Conservation (phyloP, 2,888 invertebrate species). For the Ceriagrion tenellum region DNA sequence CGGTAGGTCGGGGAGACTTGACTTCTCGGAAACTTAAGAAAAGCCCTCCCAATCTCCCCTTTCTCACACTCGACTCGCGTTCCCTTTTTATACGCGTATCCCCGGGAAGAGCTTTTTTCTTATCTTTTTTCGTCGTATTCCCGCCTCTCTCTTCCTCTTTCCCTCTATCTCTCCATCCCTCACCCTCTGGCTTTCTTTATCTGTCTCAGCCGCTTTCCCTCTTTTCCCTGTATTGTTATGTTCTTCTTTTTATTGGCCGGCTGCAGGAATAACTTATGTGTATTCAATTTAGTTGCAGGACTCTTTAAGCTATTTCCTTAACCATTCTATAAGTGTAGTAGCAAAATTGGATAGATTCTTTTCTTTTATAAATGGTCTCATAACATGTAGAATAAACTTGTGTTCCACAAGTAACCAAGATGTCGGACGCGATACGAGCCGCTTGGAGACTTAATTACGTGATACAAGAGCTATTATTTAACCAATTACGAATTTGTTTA, state of each 20-base stretch:
- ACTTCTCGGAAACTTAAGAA: constrained; percentile 56
- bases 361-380: too few species aligned
- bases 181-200: not conserved
- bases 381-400: too few species aligned
- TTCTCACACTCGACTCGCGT: not conserved
- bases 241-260: too few species aligned
- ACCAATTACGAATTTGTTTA: not conserved
- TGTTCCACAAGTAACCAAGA: too few species aligned
- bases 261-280: too few species aligned
- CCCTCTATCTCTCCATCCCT: not conserved
- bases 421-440: not conserved
- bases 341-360: too few species aligned
- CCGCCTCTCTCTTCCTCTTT: not conserved
- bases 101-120: not conserved
- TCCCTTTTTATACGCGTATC: not conserved
- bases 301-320: too few species aligned
- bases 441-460: not conserved
- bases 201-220: not conserved
- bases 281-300: too few species aligned
- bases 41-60: constrained; percentile 17
- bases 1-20: constrained; percentile 32
- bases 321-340: too few species aligned
- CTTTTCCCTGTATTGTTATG: too few species aligned
- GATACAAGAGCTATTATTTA: not conserved
- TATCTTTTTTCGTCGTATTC: not conserved